Evolutionary conservation across 2,113 vertebrate species (phyloP).

Genomic region (Ctenomys sociabilis): DNA sequence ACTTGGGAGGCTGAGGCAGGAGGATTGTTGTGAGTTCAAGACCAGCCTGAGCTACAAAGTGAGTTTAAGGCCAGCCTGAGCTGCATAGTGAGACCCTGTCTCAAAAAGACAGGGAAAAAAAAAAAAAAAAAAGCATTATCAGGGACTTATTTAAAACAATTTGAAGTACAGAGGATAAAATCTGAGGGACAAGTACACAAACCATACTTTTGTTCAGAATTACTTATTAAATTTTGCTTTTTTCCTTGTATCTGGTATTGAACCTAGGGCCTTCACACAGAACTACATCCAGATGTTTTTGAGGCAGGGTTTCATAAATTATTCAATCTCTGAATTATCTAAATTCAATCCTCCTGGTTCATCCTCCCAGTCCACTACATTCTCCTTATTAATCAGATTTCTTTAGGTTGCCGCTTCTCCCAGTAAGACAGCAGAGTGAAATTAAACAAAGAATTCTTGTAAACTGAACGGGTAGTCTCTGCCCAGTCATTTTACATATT

Average conservation of each 20-base stretch:
- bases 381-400: conserved; percentile 7
- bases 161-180: conserved; percentile 52
- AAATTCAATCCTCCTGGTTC: background rate
- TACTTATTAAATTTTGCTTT: background rate
- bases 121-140: too few relatives aligned
- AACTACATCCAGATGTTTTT: background rate
- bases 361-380: background rate
- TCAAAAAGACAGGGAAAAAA: too few relatives aligned
- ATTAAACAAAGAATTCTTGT: background rate
- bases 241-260: background rate
- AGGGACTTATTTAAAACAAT: conserved; percentile 58
- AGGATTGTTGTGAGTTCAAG: too few relatives aligned
- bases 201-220: background rate
- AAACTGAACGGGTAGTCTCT: background rate
- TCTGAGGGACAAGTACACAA: conserved; percentile 70
- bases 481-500: background rate
- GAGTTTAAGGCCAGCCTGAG: too few relatives aligned
- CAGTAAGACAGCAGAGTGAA: background rate
- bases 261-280: background rate
- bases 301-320: background rate
- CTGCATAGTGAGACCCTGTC: too few relatives aligned
- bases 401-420: conserved; percentile 32
- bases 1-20: too few relatives aligned
- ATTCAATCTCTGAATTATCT: background rate
- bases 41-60: too few relatives aligned